phyloP scores from a whole-genome alignment of 2,888 invertebrate genomes.

The Opisthograptis luteolata region DNA sequence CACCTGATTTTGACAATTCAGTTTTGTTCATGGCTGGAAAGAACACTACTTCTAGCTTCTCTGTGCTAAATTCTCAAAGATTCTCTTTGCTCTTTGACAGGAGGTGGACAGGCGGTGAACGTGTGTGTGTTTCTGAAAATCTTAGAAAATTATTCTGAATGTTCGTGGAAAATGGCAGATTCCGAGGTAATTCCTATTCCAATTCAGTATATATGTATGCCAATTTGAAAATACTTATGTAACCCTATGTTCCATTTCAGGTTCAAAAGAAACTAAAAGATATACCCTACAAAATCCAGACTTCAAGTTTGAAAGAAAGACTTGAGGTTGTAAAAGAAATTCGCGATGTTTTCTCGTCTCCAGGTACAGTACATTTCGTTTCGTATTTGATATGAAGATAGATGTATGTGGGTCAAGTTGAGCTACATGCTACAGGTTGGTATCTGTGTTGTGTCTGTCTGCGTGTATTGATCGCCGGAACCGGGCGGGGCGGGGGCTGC shows the following conservation, averaged over 20 bases:
- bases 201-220: conserved; percentile 1
- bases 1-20: conserved; percentile 7
- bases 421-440: conserved; percentile 30
- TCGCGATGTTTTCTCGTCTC: conserved; percentile 87
- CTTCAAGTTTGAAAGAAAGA: conserved; percentile 88
- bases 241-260: conserved; percentile 60
- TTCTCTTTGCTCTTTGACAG: conserved; percentile 12
- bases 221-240: neutral
- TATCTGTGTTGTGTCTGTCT: conserved; percentile 36
- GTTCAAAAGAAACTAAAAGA: conserved; percentile 88
- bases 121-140: conserved; percentile 31
- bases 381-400: neutral
- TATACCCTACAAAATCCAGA: conserved; percentile 89
- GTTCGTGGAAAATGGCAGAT: conserved; percentile 86
- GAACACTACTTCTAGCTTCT: too few relatives aligned
- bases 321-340: conserved; percentile 87
- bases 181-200: conserved; percentile 80
- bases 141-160: conserved; percentile 57
- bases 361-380: conserved; percentile 80
- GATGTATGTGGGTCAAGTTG: conserved; percentile 11
- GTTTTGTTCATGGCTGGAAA: conserved; percentile 11
- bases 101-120: conserved; percentile 13
- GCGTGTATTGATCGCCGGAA: conserved; percentile 49
- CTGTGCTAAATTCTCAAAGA: too few relatives aligned
- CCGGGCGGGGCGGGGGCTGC: conserved; percentile 10